phyloP scores from a whole-genome alignment of 2,113 vertebrate species.

The Pseudorasbora parva region DNA sequence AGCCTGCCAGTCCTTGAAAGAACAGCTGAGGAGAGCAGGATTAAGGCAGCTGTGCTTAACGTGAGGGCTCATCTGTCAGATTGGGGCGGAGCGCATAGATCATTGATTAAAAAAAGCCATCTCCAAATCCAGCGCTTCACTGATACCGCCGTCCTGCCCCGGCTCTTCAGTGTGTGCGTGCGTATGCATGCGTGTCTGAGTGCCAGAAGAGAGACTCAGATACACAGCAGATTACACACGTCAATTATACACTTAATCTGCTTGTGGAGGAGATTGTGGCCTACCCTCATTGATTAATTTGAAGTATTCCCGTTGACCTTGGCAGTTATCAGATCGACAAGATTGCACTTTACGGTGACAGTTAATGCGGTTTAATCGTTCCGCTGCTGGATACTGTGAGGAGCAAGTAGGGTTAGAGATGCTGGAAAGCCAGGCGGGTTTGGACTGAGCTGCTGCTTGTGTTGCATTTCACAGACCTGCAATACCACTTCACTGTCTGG shows the following conservation, averaged over 20 bases:
- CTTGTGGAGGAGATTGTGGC: constrained; percentile 86
- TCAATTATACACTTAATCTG: constrained; percentile 99
- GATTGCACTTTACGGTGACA: constrained; percentile 84
- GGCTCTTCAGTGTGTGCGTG: constrained; percentile 64
- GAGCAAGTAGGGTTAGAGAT: not conserved
- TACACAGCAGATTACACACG: constrained; percentile 90
- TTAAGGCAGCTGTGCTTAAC: constrained; percentile 98
- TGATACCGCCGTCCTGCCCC: constrained; percentile 72
- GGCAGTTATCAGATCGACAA: constrained; percentile 90
- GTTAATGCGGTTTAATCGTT: constrained; percentile 78
- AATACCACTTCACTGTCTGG: constrained; percentile 73
- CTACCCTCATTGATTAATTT: constrained; percentile 90
- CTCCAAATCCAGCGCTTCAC: constrained; percentile 84
- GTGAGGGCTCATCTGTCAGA: constrained; percentile 88
- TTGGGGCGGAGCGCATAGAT: constrained; percentile 81
- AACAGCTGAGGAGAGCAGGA: constrained; percentile 88
- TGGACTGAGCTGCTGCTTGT: constrained; percentile 52
- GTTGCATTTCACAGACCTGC: constrained; percentile 66
- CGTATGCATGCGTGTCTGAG: constrained; percentile 43
- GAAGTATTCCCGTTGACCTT: constrained; percentile 91
- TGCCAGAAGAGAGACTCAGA: constrained; percentile 68
- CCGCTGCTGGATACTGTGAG: constrained; percentile 49
- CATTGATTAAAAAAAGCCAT: constrained; percentile 98
- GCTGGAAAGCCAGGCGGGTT: not conserved
- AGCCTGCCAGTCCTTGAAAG: constrained; percentile 87